Base-by-base conservation (phyloP, 2,113 vertebrate species). In the Setophaga petechia region DNA sequence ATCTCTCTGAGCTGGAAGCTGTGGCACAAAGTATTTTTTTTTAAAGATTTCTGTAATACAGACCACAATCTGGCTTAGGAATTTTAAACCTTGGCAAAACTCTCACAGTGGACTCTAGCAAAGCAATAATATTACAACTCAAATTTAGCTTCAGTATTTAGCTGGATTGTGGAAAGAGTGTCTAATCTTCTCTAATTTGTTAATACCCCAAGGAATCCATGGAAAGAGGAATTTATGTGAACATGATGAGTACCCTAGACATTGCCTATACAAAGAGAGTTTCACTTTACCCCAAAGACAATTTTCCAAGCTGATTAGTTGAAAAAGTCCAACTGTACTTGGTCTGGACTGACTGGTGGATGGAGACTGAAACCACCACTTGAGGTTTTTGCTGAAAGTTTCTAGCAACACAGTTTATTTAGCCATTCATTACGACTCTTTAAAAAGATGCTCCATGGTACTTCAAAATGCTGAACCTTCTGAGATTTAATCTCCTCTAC, bases 81-180 rank as follows among this genome's bases (percentile, higher is more conserved):
- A 90, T 84, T 93, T 88, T 28, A 88, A 80, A 88, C 25, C 30
- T 66, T 72, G 24, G 27, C 37, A 91, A 89, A 84, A 85, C 24
- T 49, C 55, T 77, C 33, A 54, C 16, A 49, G 33, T 23, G 16
- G 35, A 58, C 41, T 81, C 75, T 52, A 71, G 43, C 30, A 86
- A 83, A 93, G 28, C 52, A 77, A 19, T 46, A 44, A 62, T 11
- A 12, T 23, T 87, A 69, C n/a, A 83, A 54, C 16, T 55, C 28
- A 83, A 75, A 75, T 6, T 4, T 12, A 80, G 28, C 58, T 85
- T 76, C 67, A 69, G 11, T 49, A 90, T 89, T 86, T 84, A 86
- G 33, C 2, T 63, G 79, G 43, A 81, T 81, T 65, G 51, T 28
- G 23, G 35, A 51, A 74, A 74, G 41, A 79, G 16, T 4, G 2